Evolutionary conservation across 2,888 invertebrate genomes (phyloP), one percentile per base, ranked within the genome.

Genomic region (Hirtodrosophila confusa): DNA sequence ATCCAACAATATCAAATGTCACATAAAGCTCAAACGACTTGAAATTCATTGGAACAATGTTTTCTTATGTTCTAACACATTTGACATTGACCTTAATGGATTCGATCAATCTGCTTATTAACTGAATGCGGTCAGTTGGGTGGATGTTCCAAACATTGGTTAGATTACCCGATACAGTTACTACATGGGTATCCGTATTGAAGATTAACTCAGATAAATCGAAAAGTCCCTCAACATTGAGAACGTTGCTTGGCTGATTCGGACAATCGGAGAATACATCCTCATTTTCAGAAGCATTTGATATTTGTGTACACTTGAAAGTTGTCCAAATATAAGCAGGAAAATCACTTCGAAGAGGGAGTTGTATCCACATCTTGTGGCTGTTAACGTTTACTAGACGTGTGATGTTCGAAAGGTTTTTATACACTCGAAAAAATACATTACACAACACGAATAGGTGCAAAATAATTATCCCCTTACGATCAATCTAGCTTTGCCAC

Each of bases 121-220:
- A 67, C 6, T 29, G 6, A 37, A 75, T 1, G 0, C 41, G 48
- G 50, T 74, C 67, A 1, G 35, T 24, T 4, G 6, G 55, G 1
- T 53, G 5, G 5, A 55, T 50, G 23, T 60, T 10, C 70, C 75
- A 74, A 4, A n/a, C 4, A 0, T 5, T 3, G 2, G 70, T 70
- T 0, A 24, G 0, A 43, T 74, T 74, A 4, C 75, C 75, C 4
- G 51, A 6, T 0, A 63, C 0, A 1, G 9, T 0, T 1, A 35
- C 0, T 3, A 2, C 4, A 3, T 35, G 41, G 8, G 6, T 9
- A 1, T 3, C 1, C 0, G 4, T 3, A 6, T n/a, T 8, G 8
- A 27, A 27, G 1, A 3, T 23, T 0, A n/a, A 0, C 0, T 50
- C 6, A 0, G 67, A 62, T 0, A 5, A 0, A 24, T 69, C 47